These are phyloP conservation scores for Diacarnus erythraeanus DNA, from an alignment of 37 sponge, comb jelly and placozoan species.

Conservation along the genomic window DNA sequence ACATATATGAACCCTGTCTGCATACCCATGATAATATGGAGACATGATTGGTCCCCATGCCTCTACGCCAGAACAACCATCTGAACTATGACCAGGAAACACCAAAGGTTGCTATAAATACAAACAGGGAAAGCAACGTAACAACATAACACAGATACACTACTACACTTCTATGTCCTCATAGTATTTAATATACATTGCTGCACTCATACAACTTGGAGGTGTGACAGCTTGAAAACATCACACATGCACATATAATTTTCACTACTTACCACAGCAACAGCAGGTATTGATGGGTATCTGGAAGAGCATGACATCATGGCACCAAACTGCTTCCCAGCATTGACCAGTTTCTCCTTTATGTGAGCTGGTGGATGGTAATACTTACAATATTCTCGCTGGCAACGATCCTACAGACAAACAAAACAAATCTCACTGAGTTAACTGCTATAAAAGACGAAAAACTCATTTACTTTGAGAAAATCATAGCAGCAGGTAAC, in stretches of 20 bases:
- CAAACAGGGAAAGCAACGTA: neutral
- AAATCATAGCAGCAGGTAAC: slow-evolving; percentile 87
- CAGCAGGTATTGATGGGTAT: slow-evolving; percentile 8
- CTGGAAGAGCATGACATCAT: slow-evolving; percentile 36
- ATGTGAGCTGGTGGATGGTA: slow-evolving; percentile 75
- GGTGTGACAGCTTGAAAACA: too few species aligned
- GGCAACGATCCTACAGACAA: slow-evolving; percentile 64
- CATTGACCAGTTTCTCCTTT: slow-evolving; percentile 62
- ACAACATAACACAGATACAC: too few species aligned
- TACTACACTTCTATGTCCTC: too few species aligned
- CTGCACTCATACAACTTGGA: too few species aligned
- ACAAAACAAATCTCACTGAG: neutral
- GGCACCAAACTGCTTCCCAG: slow-evolving; percentile 63
- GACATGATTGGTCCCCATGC: neutral
- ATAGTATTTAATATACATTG: too few species aligned
- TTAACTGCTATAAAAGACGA: neutral
- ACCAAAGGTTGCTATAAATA: neutral
- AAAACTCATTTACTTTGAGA: slow-evolving; percentile 55
- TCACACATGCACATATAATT: too few species aligned
- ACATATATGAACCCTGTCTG: slow-evolving; percentile 58
- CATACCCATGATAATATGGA: neutral
- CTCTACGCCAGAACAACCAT: neutral
- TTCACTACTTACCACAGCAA: too few species aligned
- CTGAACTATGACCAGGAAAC: neutral
- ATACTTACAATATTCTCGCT: slow-evolving; percentile 67